Conservation (phyloP, 1,140 invertebrate species). For the Lutraria rhynchaena region DNA sequence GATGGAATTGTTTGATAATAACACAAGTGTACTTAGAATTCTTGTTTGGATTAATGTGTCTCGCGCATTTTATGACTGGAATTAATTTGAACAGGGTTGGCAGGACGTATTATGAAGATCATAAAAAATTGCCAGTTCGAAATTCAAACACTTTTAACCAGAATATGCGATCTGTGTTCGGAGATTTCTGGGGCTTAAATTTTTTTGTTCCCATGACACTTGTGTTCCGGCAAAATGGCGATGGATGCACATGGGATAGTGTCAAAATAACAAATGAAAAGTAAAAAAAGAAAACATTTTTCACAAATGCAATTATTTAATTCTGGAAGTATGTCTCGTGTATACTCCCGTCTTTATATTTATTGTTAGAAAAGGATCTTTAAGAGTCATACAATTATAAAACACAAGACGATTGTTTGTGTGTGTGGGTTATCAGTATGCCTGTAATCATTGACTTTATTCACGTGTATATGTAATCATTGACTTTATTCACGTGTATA, state of each 20-base stretch:
- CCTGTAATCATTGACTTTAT: no score
- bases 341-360: no score
- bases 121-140: constrained; percentile 61
- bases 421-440: no score
- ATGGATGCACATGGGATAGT: constrained; percentile 66
- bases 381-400: no score
- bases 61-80: constrained; percentile 66
- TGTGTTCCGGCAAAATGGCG: constrained; percentile 69
- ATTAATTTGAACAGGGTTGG: constrained; percentile 56
- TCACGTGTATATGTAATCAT: no score
- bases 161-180: constrained; percentile 73
- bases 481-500: no score
- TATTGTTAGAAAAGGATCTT: no score
- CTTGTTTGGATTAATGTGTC: constrained; percentile 60
- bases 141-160: constrained; percentile 48
- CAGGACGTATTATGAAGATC: constrained; percentile 66
- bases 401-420: no score
- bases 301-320: no score
- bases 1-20: constrained; percentile 25
- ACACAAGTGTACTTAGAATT: constrained; percentile 60
- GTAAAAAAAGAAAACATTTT: no score
- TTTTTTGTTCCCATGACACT: constrained; percentile 74
- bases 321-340: no score
- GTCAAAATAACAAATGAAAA: no score
- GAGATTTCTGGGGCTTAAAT: constrained; percentile 73